Percentiles rank a stretch among this genome's conserved stretches.
phyloP scores from a whole-genome alignment of 1,140 invertebrate genomes.

The Ruditapes philippinarum region DNA sequence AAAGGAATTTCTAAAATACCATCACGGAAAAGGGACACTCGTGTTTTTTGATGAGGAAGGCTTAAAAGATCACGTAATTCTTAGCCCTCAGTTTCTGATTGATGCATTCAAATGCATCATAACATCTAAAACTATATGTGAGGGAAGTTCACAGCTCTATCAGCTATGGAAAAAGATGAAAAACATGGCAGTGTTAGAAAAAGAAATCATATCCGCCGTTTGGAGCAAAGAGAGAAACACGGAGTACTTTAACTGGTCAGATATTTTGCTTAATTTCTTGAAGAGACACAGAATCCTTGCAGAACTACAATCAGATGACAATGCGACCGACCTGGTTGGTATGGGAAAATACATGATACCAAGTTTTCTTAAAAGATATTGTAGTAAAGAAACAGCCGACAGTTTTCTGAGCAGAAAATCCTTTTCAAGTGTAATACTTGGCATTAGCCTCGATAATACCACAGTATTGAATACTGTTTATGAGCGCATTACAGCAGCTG shows the following conservation, averaged over 20 bases:
- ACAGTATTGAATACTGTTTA: background rate
- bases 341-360: background rate
- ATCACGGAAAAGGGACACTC: slow-evolving; percentile 23
- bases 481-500: background rate
- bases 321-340: background rate
- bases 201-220: background rate
- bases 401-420: background rate
- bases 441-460: background rate
- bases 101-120: slow-evolving; percentile 44
- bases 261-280: background rate
- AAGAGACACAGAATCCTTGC: background rate
- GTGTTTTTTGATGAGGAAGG: slow-evolving; percentile 17
- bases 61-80: background rate
- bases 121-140: background rate
- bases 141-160: background rate
- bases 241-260: background rate
- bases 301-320: background rate
- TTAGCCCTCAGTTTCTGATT: slow-evolving; percentile 14
- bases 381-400: background rate
- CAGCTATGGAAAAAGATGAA: slow-evolving; percentile 1
- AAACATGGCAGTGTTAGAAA: background rate
- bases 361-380: background rate
- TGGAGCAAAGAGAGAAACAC: background rate
- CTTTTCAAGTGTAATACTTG: background rate
- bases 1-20: slow-evolving; percentile 13